Evolutionary conservation across 2,888 invertebrate genomes (phyloP), one percentile per base, ranked within the genome.

Genomic region (Hypomecis atomaria): DNA sequence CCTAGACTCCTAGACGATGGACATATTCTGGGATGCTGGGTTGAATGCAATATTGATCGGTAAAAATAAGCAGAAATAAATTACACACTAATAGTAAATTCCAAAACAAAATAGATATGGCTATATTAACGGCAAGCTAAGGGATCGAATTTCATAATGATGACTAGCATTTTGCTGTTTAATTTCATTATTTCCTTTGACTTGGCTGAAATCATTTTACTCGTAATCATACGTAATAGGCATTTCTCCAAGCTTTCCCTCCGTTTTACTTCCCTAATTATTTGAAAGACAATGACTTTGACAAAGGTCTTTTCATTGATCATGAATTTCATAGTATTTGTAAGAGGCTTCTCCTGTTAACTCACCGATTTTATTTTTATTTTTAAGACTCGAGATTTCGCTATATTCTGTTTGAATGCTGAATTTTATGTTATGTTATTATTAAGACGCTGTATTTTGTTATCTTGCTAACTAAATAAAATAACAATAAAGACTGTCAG

Each of bases 401-500:
- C 60, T 57, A 43, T 70, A 57, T 66, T 63, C 36, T 66, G 59
- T 67, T 57, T 57, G 53, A 37, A 58, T 69, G 61, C 60, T 65
- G 61, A 63, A 52, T 58, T 69, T 52, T 66, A 66, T 67, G 54
- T 60, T 58, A 80, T 79, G 79, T 84, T 83, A 71, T 74, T 70
- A 75, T 75, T 78, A 80, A 80, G 71, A 81, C 64, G 78, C 78
- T 86, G 81, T 83, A 84, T 65, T 83, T 84, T 85, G 86, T 86
- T 87, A 78, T 82, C 82, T 78, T 78, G 82, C 80, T 85, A 82
- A 80, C 78, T 85, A 82, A 79, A 83, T 83, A 80, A 57, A 65
- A 81, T 84, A 83, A 84, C 80, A 87, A 85, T 90, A 90, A 91
- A 90, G 90, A 90, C 90, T 90, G 90, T 84, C 82, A 64, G 42